Conservation (phyloP, 2,797 vertebrate species). For the Paramormyrops hopkinsi region DNA sequence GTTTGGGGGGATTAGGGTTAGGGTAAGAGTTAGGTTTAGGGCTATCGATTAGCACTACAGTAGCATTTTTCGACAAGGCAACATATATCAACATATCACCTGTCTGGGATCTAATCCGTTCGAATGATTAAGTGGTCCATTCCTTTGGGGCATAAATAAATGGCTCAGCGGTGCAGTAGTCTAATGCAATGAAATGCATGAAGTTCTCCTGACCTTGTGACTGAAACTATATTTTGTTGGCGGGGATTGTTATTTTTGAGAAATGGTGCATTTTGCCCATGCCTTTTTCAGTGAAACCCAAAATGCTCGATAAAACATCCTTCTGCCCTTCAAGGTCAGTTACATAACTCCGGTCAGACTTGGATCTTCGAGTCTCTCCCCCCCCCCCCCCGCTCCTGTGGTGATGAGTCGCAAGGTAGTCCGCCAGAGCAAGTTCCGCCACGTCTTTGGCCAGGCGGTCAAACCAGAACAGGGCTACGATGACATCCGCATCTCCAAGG, state of each 20-base stretch:
- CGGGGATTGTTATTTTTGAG: background rate
- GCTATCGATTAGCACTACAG: too few species aligned
- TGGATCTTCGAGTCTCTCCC: background rate
- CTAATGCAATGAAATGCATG: background rate
- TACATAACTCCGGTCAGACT: background rate
- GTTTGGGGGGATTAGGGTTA: too few species aligned
- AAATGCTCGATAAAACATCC: background rate
- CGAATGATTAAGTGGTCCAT: background rate
- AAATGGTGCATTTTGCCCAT: background rate
- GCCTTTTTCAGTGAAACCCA: background rate
- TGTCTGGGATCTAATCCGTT: background rate
- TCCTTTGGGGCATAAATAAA: background rate
- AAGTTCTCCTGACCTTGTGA: background rate
- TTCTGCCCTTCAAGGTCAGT: background rate
- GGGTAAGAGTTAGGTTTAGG: too few species aligned
- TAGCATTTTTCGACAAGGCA: too few species aligned
- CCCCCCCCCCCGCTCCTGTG: slow-evolving; percentile 28
- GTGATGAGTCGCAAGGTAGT: slow-evolving; percentile 96
- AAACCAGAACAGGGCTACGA: slow-evolving; percentile 93
- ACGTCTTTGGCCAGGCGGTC: slow-evolving; percentile 88
- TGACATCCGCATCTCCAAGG: slow-evolving; percentile 95
- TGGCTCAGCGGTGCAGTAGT: background rate
- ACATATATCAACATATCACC: too few species aligned
- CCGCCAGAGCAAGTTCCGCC: slow-evolving; percentile 97
- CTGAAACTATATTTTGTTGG: background rate